These are phyloP conservation scores for Entelurus aequoreus DNA, from an alignment of 2,113 vertebrate species.

Conservation along the genomic window DNA sequence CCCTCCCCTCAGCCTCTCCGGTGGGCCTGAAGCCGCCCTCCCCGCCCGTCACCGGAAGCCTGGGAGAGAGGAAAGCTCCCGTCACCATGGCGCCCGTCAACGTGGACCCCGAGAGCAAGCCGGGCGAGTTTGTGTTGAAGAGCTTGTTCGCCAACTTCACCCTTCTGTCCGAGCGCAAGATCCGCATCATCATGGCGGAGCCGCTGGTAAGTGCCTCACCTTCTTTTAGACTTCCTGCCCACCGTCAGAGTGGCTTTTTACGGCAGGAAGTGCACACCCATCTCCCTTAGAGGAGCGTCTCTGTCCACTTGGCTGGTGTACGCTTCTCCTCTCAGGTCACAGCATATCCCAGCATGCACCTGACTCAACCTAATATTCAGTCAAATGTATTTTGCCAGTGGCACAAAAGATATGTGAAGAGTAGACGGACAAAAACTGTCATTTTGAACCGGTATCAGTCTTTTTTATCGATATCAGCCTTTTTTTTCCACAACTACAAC, in stretches of 20 bases:
- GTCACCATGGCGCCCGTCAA: conserved; percentile 89
- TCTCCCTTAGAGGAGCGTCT: background rate
- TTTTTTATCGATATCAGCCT: no score
- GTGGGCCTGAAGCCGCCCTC: conserved; percentile 85
- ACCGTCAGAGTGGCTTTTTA: background rate
- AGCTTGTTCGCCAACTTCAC: conserved; percentile 98
- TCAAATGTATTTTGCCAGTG: no score
- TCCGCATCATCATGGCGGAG: conserved; percentile 98
- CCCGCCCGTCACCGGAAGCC: conserved; percentile 77
- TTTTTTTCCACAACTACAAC: no score
- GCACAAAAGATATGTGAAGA: no score
- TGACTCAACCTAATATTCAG: no score
- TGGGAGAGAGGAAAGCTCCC: conserved; percentile 85
- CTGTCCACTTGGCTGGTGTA: background rate
- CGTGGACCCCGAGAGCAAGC: conserved; percentile 96
- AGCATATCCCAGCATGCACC: background rate
- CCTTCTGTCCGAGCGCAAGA: conserved; percentile 91
- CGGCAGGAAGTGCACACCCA: background rate
- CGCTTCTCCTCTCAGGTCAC: background rate
- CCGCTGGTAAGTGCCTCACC: conserved; percentile 80
- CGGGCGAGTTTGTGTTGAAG: conserved; percentile 96
- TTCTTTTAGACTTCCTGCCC: no score
- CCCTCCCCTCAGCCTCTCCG: conserved; percentile 80
- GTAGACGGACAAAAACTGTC: no score
- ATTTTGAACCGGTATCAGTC: no score